Evolutionary conservation across 2,888 invertebrate species (phyloP), one percentile per base, ranked within the genome.

Genomic region (Drosophila prolongata): DNA sequence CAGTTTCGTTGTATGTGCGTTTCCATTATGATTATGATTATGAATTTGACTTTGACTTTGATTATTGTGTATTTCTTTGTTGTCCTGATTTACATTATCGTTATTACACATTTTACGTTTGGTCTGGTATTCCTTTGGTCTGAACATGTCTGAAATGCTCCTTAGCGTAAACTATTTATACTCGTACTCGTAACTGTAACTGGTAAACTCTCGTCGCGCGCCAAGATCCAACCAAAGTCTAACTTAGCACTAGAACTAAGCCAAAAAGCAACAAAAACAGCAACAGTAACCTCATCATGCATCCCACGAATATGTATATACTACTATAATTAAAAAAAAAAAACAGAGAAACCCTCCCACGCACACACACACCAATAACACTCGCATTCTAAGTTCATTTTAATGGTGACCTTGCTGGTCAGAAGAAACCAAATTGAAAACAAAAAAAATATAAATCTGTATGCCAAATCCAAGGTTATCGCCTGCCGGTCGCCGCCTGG

Each of bases 401-500:
- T 38, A 46, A 37, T 35, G 30, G 50, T 64, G 65, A 52, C 62
- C 37, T 40, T 24, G 24, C 24, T 24, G 24, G 34, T 27, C 54
- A 54, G 38, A 65, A 27, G 49, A 59, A 19, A 42, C n/a, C 24
- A 54, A 37, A 76, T 68, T 78, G 75, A 70, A 59, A 82, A 24
- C 30, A 40, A 74, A 49, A 34, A 6, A 35, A 30, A 16, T 61
- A 53, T 37, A 76, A 50, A 47, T 43, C 60, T 67, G 67, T 80
- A 68, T 59, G 58, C 69, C 62, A 89, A 59, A 80, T 73, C 75
- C 60, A 91, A 95, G 96, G 95, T 94, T 95, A 95, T 94, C 95
- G 96, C 93, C 94, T 95, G 93, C 95, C 95, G 91, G 94, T 95
- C 93, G 93, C 95, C 93, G 93, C 95, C 93, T 96, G 95, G 96